Percentiles rank a stretch among this genome's conserved stretches.
Conservation (phyloP, 2,797 vertebrate species). For the Megalops cyprinoides region DNA sequence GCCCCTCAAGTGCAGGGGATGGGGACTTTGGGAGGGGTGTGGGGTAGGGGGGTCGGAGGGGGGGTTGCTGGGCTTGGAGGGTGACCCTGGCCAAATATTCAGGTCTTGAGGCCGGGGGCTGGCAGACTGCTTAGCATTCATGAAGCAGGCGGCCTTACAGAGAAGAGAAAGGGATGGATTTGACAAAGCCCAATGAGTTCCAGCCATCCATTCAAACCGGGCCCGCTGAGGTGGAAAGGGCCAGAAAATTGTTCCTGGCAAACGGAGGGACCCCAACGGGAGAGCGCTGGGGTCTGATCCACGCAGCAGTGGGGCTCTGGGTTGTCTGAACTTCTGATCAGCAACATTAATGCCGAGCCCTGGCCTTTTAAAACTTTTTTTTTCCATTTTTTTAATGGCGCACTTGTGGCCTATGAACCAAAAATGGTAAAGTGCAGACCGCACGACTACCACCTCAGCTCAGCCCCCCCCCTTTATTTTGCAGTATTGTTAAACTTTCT, state of each 20-base stretch:
- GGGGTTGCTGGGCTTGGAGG: constrained; percentile 64
- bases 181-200: constrained; percentile 67
- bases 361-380: not conserved
- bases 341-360: too few relatives aligned
- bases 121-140: constrained; percentile 67
- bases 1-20: constrained; percentile 48
- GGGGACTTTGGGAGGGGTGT: too few relatives aligned
- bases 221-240: constrained; percentile 67
- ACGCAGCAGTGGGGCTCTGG: not conserved
- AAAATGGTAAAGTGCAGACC: not conserved
- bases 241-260: constrained; percentile 70
- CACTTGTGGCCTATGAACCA: not conserved
- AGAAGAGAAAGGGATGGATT: constrained; percentile 62
- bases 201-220: constrained; percentile 70
- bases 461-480: not conserved
- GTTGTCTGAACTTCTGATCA: not conserved
- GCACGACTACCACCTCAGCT: not conserved
- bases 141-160: constrained; percentile 57
- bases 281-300: not conserved
- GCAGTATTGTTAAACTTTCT: not conserved
- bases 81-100: constrained; percentile 61
- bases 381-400: too few relatives aligned
- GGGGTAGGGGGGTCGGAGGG: constrained; percentile 3
- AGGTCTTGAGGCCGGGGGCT: constrained; percentile 58
- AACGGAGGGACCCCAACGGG: constrained; percentile 22